Evolutionary conservation across 1,140 invertebrate genomes (phyloP).

Genomic region (Ridgeia piscesae): DNA sequence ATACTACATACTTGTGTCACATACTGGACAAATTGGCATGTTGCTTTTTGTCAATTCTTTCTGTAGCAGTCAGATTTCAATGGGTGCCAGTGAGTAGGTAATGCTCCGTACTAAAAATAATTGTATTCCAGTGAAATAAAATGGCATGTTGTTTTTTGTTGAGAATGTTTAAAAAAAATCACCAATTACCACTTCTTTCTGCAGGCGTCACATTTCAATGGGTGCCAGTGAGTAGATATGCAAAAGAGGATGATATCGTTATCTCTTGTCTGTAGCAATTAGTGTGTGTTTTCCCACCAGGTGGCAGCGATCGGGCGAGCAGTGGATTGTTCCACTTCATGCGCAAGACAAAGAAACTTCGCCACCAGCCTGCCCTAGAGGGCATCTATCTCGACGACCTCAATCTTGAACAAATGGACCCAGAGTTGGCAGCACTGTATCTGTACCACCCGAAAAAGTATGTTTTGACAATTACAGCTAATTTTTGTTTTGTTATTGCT

Average conservation of each 20-base stretch:
- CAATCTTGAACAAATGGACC: slow-evolving; percentile 83
- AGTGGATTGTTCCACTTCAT: slow-evolving; percentile 92
- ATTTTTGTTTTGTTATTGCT: not conserved
- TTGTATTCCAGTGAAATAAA: too few relatives aligned
- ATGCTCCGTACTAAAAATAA: too few relatives aligned
- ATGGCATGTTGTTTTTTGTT: not conserved
- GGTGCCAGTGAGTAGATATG: not conserved
- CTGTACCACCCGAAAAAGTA: slow-evolving; percentile 65
- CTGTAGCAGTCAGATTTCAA: not conserved
- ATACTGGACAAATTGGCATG: not conserved
- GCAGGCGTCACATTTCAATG: not conserved
- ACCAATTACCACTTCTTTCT: not conserved
- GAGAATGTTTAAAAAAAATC: not conserved
- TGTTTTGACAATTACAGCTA: not conserved
- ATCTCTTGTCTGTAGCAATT: too few relatives aligned
- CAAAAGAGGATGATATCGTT: too few relatives aligned
- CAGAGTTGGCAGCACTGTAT: slow-evolving; percentile 85
- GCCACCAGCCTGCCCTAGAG: slow-evolving; percentile 69
- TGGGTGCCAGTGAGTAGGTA: not conserved
- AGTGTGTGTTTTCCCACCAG: not conserved
- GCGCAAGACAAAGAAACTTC: slow-evolving; percentile 50
- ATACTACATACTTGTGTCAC: not conserved
- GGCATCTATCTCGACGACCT: slow-evolving; percentile 89
- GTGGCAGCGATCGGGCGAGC: slow-evolving; percentile 27
- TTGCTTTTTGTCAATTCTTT: not conserved